A percentile compares a stretch with the other conserved stretches of the same genome.
These are phyloP conservation scores for Genyomyrus donnyi DNA, from an alignment of 2,113 vertebrate species.

Conservation along the genomic window DNA sequence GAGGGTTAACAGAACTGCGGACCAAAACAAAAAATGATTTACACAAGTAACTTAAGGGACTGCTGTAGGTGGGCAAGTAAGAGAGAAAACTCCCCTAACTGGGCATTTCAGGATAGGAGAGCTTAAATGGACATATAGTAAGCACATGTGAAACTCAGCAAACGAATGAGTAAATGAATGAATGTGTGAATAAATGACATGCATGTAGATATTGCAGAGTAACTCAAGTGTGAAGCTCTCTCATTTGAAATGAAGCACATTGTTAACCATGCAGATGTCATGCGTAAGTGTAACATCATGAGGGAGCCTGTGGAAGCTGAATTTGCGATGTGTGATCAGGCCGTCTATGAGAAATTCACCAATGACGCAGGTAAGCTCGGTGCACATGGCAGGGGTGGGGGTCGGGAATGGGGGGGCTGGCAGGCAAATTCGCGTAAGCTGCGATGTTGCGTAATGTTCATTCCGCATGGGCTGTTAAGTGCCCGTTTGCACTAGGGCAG, in stretches of 20 bases:
- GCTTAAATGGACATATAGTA: not conserved
- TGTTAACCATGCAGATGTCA: not conserved
- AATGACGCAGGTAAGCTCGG: not conserved
- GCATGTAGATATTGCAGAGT: not conserved
- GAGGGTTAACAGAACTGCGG: not conserved
- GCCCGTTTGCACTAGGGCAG: not conserved
- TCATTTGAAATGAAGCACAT: not conserved
- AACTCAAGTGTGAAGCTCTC: not conserved
- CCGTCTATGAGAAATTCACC: not conserved
- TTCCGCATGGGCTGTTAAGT: not conserved
- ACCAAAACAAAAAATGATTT: not conserved
- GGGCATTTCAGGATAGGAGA: not conserved
- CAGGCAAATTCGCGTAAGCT: not conserved
- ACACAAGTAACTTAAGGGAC: not conserved
- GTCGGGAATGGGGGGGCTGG: not conserved
- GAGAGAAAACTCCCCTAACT: not conserved
- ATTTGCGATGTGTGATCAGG: not conserved
- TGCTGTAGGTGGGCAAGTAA: not conserved
- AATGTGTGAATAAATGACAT: not conserved
- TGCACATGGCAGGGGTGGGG: not conserved
- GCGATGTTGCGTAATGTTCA: not conserved
- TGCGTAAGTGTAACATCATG: not conserved
- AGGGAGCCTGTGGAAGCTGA: not conserved
- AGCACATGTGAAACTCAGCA: not conserved
- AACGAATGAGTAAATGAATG: too few species aligned